Conservation (phyloP, 2,797 vertebrate species). For the Lagocephalus sceleratus region DNA sequence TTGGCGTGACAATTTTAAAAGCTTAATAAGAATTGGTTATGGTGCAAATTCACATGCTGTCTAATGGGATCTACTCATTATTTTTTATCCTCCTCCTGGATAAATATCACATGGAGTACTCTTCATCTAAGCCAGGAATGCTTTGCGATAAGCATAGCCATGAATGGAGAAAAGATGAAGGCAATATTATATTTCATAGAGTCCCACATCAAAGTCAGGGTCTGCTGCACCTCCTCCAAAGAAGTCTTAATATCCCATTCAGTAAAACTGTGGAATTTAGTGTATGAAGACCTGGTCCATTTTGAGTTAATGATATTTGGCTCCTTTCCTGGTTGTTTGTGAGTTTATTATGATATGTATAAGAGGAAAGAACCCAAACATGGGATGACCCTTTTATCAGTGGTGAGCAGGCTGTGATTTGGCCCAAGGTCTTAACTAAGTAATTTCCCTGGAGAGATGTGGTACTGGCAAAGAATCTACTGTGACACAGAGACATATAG, state of each 20-base stretch:
- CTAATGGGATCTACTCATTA: slow-evolving; percentile 41
- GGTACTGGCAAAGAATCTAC: slow-evolving; percentile 47
- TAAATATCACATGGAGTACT: slow-evolving; percentile 32
- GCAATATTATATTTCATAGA: slow-evolving; percentile 22
- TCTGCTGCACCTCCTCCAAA: slow-evolving; percentile 52
- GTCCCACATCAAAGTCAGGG: slow-evolving; percentile 52
- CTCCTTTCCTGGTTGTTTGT: no score
- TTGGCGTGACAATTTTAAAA: slow-evolving; percentile 47
- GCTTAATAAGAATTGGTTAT: slow-evolving; percentile 55
- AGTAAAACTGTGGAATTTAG: slow-evolving; percentile 53
- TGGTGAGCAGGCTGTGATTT: slow-evolving; percentile 63
- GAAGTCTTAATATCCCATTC: slow-evolving; percentile 49
- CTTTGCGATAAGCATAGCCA: slow-evolving; percentile 22
- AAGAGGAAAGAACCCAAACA: slow-evolving; percentile 54
- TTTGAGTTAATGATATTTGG: slow-evolving; percentile 52
- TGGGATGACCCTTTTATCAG: slow-evolving; percentile 75
- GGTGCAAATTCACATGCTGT: slow-evolving; percentile 42
- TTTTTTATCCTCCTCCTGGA: slow-evolving; percentile 35
- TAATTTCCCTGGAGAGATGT: slow-evolving; percentile 74
- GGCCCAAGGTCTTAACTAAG: slow-evolving; percentile 59
- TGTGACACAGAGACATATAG: slow-evolving; percentile 52
- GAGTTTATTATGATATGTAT: no score
- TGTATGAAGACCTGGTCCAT: slow-evolving; percentile 25
- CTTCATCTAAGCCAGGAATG: slow-evolving; percentile 13
- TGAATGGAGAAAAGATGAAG: slow-evolving; percentile 27